phyloP scores from a whole-genome alignment of 1,140 invertebrate genomes.

The Tetraneura akinire region DNA sequence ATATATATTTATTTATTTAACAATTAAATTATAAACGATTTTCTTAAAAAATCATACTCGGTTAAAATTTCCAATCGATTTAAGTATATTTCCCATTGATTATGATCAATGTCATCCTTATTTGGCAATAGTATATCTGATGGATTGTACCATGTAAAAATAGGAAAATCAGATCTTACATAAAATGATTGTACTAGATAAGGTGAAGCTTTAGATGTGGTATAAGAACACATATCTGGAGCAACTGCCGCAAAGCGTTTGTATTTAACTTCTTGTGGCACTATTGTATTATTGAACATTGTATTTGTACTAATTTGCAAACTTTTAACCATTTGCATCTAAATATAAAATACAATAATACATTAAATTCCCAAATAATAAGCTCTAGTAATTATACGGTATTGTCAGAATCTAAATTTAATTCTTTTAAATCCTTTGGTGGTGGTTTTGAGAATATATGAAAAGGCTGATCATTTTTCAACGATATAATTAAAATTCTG shows the following conservation, averaged over 20 bases:
- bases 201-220: neutral
- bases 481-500: neutral
- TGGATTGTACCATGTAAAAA: conserved; percentile 24
- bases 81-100: conserved; percentile 14
- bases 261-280: neutral
- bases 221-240: conserved; percentile 25
- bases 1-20: neutral
- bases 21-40: neutral
- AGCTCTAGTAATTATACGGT: neutral
- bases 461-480: neutral
- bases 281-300: neutral
- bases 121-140: neutral
- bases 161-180: conserved; percentile 9
- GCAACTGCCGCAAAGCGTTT: conserved; percentile 5
- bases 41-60: neutral
- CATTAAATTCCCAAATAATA: neutral
- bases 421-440: neutral
- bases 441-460: neutral
- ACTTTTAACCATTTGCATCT: conserved; percentile 19
- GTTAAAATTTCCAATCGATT: neutral
- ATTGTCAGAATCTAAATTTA: neutral
- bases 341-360: neutral
- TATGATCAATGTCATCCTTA: neutral
- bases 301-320: neutral
- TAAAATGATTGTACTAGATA: conserved; percentile 34